These are phyloP conservation scores for Sinocyclocheilus grahami DNA, from an alignment of 2,113 vertebrate species.

Conservation along the genomic window DNA sequence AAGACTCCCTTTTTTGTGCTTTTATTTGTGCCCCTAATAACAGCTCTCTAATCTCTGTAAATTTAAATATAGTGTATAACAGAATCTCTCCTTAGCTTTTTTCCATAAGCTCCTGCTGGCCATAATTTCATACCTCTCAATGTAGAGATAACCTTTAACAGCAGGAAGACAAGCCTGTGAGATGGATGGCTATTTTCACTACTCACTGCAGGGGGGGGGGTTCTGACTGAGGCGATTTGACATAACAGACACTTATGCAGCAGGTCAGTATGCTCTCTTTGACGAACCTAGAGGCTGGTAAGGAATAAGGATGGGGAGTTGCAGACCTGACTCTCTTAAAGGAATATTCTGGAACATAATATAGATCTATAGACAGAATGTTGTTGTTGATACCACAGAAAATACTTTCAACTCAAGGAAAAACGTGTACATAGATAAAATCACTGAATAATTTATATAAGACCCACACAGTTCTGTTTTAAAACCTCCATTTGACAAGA, in stretches of 20 bases:
- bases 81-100: not conserved
- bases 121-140: constrained; percentile 21
- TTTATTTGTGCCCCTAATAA: no score
- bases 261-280: not conserved
- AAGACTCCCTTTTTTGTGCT: not conserved
- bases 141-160: constrained; percentile 6
- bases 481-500: not conserved
- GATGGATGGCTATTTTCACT: constrained; percentile 21
- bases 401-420: not conserved
- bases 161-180: not conserved
- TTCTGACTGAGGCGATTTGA: not conserved
- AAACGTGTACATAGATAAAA: not conserved
- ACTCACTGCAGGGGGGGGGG: not conserved
- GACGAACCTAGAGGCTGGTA: not conserved
- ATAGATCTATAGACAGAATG: not conserved
- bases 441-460: not conserved
- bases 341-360: not conserved
- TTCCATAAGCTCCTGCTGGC: constrained; percentile 1
- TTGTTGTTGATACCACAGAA: not conserved
- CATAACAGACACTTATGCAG: not conserved
- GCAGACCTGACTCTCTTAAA: not conserved
- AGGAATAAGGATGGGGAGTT: not conserved
- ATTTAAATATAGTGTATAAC: not conserved
- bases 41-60: not conserved
- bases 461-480: not conserved